Base-by-base conservation (phyloP, 2,888 invertebrate genomes). In the Graphium colonna region DNA sequence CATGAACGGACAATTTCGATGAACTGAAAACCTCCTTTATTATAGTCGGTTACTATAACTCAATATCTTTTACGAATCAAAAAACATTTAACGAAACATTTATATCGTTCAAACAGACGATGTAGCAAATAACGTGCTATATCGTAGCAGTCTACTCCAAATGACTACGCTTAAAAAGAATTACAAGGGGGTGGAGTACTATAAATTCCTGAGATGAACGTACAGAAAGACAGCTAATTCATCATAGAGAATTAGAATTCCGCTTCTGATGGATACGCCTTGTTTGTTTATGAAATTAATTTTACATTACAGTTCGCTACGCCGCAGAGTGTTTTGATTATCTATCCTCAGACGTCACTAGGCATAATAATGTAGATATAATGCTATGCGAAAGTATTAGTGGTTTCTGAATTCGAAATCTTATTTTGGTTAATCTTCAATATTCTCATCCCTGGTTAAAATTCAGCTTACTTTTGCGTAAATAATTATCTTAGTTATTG, bases 221-320 rank as follows among this genome's bases (percentile, higher is more conserved):
- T 13, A 41, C 8, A 36, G 46, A 47, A 48, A 48, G 52, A 53
- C 42, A 48, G 52, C 52, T 43, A 42, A 31, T 53, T 44, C 38
- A 38, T 53, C 52, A 53, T 53, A 31, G 12, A 38, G 48, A 44
- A 53, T 53, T 48, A 53, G 48, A 43, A 53, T 53, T 40, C 18
- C 13, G 12, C 15, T 39, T 17, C 17, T 53, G 52, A 53, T 53
- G 48, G 47, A 53, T 53, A 39, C 38, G 12, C 15, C 18, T 47
- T 53, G 43, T 53, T 48, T 53, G 13, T 39, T 53, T 39, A 38
- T 7, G 12, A 38, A 38, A 51, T 50, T 50, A 50, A 17, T 12
- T 12, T 1, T 40, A 31, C 31, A 45, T 40, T 45, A 51, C 15
- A 43, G 26, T 21, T 33, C 13, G 9, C 13, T 10, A 10, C 16